Conservation (phyloP, 2,888 invertebrate genomes). For the Eutolmus rufibarbis region DNA sequence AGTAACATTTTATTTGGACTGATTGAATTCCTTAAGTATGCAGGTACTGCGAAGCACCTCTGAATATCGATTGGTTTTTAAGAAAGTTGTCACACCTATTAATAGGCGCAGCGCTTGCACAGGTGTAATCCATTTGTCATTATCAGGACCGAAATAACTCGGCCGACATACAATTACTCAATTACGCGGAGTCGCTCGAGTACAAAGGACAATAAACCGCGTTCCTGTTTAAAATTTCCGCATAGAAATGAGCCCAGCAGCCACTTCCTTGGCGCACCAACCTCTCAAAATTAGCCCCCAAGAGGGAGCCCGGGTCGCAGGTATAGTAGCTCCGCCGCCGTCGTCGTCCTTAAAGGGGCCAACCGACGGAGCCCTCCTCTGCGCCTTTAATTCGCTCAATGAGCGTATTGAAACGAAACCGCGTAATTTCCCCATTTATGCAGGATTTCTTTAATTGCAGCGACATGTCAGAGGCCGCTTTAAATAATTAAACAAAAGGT, state of each 20-base stretch:
- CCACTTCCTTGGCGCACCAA: not conserved
- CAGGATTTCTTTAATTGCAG: not conserved
- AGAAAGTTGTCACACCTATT: not conserved
- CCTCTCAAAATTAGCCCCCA: not conserved
- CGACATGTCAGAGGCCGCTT: not conserved
- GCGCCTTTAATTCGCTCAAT: not conserved
- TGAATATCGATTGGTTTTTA: not conserved
- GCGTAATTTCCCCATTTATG: not conserved
- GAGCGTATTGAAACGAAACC: slow-evolving; percentile 8
- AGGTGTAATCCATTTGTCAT: not conserved
- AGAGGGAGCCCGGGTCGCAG: not conserved
- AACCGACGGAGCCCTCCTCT: not conserved
- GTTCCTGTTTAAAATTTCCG: not conserved
- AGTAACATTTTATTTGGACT: not conserved
- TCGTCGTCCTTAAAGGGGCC: not conserved
- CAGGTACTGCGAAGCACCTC: not conserved
- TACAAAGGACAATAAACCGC: not conserved
- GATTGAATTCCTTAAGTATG: not conserved
- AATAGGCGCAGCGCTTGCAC: not conserved
- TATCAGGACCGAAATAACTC: not conserved
- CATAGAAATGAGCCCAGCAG: not conserved
- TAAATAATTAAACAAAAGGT: not conserved
- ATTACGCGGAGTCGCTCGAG: not conserved
- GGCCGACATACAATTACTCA: not conserved
- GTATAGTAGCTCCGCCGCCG: not conserved